A percentile compares a stretch with the other conserved stretches of the same genome.
These are phyloP conservation scores for Anthrax anthrax DNA, from an alignment of 2,888 invertebrate genomes.

Conservation along the genomic window DNA sequence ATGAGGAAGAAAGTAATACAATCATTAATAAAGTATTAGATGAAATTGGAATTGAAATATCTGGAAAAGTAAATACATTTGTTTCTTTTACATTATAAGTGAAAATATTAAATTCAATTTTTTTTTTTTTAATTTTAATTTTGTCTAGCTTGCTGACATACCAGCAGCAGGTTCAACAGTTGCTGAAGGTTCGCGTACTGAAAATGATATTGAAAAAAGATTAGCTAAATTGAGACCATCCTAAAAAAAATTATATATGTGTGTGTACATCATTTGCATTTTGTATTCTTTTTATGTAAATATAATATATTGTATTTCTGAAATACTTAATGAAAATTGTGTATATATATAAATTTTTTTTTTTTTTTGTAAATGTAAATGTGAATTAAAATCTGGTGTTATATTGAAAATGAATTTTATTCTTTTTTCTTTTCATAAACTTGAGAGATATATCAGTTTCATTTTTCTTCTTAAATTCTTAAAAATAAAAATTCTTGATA, in stretches of 20 bases:
- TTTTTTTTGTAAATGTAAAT: too few relatives aligned
- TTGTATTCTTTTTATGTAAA: too few relatives aligned
- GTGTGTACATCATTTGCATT: too few relatives aligned
- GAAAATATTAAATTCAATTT: neutral
- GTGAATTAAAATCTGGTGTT: too few relatives aligned
- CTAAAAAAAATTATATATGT: conserved; percentile 10
- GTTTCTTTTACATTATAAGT: conserved; percentile 1
- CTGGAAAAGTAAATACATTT: conserved; percentile 53
- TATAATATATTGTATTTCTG: too few relatives aligned
- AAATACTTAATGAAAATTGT: too few relatives aligned
- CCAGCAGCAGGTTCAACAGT: conserved; percentile 48
- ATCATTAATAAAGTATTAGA: conserved; percentile 86
- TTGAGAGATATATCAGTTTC: too few relatives aligned
- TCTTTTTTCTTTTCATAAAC: too few relatives aligned
- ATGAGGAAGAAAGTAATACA: conserved; percentile 77
- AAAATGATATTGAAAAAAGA: conserved; percentile 58
- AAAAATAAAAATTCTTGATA: too few relatives aligned
- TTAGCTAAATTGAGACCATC: conserved; percentile 46
- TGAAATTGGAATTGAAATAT: conserved; percentile 91
- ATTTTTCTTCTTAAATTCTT: too few relatives aligned
- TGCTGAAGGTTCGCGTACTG: conserved; percentile 39
- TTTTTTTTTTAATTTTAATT: conserved; percentile 11
- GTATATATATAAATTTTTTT: too few relatives aligned
- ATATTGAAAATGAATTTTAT: too few relatives aligned
- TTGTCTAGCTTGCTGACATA: conserved; percentile 50